Evolutionary conservation across 2,797 vertebrate species (phyloP), one percentile per base, ranked within the genome.

Genomic region (Chiloscyllium punctatum): DNA sequence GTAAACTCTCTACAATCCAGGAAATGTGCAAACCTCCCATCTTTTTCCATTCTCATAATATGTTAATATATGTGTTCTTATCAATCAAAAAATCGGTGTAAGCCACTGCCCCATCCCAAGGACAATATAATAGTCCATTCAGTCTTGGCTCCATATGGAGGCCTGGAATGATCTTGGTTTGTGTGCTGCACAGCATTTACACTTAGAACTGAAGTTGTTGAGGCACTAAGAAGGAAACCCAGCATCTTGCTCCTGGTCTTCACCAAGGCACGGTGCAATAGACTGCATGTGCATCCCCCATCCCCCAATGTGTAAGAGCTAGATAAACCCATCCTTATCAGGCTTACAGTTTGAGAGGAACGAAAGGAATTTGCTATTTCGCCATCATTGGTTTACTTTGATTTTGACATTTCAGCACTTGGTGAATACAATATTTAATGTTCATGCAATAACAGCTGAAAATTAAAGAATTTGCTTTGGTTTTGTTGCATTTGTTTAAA

Each of bases 401-500:
- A n/a, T 69, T 92, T 92, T 92, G 90, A n/a, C 62, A 69, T 42
- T 69, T 92, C 62, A 92, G 42, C 90, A 69, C 33, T 8, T 48
- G 42, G 42, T 48, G 37, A 92, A 68, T 92, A 92, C 68, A 92
- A 69, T 8, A 42, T 21, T 21, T 62, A n/a, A 66, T 18, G 42
- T 69, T n/a, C 90, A 42, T 42, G 90, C 0, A 92, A 92, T 1
- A 18, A 69, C 90, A 69, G 66, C 42, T 92, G 90, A 21, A 9
- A 69, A 92, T 69, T 92, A 69, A 92, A 66, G 62, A 92, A 92
- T 68, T 92, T 92, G n/a, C 62, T 92, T 37, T n/a, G 66, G 90
- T 92, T 92, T 90, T 53, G n/a, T 42, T 69, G 66, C 62, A 42
- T 27, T 92, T 37, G 90, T 92, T 92, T 69, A 23, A 69, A 42